Base-by-base conservation (phyloP, 2,113 vertebrate genomes). In the Hippopotamus amphibius region DNA sequence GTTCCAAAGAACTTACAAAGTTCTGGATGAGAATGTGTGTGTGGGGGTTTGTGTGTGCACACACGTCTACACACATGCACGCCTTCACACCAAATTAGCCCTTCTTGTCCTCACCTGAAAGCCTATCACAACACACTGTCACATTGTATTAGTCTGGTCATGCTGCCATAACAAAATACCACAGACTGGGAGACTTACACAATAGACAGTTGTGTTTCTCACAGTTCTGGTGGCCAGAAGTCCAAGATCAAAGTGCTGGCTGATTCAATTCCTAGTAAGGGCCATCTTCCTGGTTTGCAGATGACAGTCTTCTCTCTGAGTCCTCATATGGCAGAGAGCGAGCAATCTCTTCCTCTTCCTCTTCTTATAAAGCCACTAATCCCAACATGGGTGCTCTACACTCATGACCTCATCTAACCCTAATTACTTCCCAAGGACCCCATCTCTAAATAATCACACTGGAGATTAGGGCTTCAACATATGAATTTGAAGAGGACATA, bases 71-170 rank as follows among this genome's bases (percentile, higher is more conserved):
- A 37, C 37, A 37, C 37, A 37, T 37, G 37, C 37, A 37, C 37
- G 37, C 37, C 37, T 37, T 37, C 37, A 37, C 37, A 37, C 37
- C 37, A 37, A 37, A 37, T 37, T 37, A 37, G 48, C 37, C 21
- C 46, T 92, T 76, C 82, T 79, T 89, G 55, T 71, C 41, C 79
- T 69, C 76, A 86, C 21, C 65, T 33, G 74, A 88, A 87, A 79
- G 50, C 43, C 50, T 50, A 6, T 74, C 55, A 76, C 53, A 63
- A 43, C 63, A 90, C 92, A 71, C 15, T 33, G 30, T 85, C 76
- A 88, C 33, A 66, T 66, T 72, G 16, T 65, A 55, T 82, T 84
- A 63, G 66, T 74, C 57, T 21, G 28, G 28, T 83, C n/a, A 74
- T 7, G 28, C 59, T 81, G 43, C 55, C 37, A 21, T n/a, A 82